These are phyloP conservation scores for Calliscelio sp. DNA, from an alignment of 2,888 invertebrate species.

Conservation along the genomic window DNA sequence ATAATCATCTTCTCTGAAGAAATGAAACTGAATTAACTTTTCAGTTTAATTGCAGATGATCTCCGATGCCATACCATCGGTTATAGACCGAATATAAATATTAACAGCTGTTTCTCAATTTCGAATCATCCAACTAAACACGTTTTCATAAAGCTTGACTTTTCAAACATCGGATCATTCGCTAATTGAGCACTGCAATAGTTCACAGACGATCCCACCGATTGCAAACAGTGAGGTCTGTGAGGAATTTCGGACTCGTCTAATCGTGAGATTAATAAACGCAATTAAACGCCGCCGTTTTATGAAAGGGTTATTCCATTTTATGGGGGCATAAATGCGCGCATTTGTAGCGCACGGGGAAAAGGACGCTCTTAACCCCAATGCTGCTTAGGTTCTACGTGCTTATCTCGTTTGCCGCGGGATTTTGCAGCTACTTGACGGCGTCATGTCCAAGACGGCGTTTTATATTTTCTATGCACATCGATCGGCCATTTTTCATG, in stretches of 20 bases:
- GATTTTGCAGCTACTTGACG: conserved; percentile 44
- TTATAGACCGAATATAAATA: no score
- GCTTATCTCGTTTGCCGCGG: conserved; percentile 47
- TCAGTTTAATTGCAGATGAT: no score
- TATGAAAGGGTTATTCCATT: conserved; percentile 51
- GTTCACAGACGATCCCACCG: no score
- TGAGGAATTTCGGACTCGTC: conserved; percentile 30
- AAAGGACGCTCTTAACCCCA: conserved; percentile 19
- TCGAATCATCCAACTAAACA: no score
- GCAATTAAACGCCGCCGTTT: conserved; percentile 53
- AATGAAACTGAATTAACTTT: no score
- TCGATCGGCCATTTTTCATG: conserved; percentile 13
- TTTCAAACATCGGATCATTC: no score
- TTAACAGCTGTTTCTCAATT: no score
- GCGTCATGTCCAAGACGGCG: conserved; percentile 3
- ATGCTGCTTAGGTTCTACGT: conserved; percentile 31
- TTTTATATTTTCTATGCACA: conserved; percentile 19
- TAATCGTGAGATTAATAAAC: conserved; percentile 62
- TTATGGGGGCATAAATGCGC: conserved; percentile 47
- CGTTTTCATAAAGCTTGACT: no score
- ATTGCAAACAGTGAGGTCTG: background rate
- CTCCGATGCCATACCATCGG: no score
- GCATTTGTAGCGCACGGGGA: background rate
- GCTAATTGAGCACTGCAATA: no score
- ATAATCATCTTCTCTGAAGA: no score